Base-by-base conservation (phyloP, 2,113 vertebrate species). In the Eidolon helvum region DNA sequence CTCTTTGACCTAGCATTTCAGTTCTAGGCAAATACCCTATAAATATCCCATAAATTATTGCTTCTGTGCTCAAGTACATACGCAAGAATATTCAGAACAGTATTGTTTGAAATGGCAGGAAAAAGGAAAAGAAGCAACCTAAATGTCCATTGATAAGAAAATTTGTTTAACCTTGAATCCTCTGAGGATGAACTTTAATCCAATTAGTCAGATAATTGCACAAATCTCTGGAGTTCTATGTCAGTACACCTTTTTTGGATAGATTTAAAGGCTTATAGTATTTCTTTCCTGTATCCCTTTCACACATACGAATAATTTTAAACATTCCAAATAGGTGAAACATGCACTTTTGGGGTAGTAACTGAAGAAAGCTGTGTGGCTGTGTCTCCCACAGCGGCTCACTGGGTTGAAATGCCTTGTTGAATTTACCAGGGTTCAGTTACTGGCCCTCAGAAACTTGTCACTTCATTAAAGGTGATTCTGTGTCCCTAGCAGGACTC, bases 251-350 rank as follows among this genome's bases (percentile, higher is more conserved):
- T 78, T 71, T 53, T 69, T 14, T 6, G 7, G 33, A 57, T 30
- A 90, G 33, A 85, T 85, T 71, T 90, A 30, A 74, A 82, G 38
- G 38, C 24, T 96, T 91, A 45, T 35, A 50, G 19, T 53, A 72
- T 82, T 68, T 66, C 55, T 35, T 82, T 91, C 33, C 66, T 68
- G 7, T 43, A 87, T 68, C 68, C n/a, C 48, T 90, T 80, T 80
- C 57, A 80, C n/a, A 74, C n/a, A 68, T 68, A 40, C 48, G 19
- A 93, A 53, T 80, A 88, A 69, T 10, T 43, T 45, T 82, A 91
- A 91, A 77, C 35, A 87, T 75, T 96, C 68, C 55, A 83, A 88
- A 71, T 71, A 91, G 35, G 18, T 40, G 10, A 80, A 91, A 91
- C 26, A 40, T 63, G 30, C 43, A 65, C 45, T 48, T 43, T 21